phyloP scores from a whole-genome alignment of 2,888 invertebrate species.

The Clivina fossor region DNA sequence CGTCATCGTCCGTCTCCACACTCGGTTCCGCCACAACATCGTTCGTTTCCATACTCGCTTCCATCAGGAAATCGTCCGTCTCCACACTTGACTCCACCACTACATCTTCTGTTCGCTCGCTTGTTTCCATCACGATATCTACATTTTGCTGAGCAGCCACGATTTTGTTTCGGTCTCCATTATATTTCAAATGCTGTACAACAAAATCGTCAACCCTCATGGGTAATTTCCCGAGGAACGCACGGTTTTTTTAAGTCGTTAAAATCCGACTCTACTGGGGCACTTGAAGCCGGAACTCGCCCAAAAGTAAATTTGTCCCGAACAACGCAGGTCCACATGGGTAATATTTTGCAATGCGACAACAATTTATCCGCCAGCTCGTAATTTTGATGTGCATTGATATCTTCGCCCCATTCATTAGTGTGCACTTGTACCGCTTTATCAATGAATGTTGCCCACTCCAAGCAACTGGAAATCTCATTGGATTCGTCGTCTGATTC shows the following conservation, averaged over 20 bases:
- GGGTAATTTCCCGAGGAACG: not conserved
- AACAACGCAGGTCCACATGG: slow-evolving; percentile 8
- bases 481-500: no score
- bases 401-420: not conserved
- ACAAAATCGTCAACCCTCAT: slow-evolving; percentile 2
- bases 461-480: no score
- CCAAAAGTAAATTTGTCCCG: slow-evolving; percentile 7
- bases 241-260: slow-evolving; percentile 1
- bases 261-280: slow-evolving; percentile 2
- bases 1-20: no score
- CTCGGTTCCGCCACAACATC: no score
- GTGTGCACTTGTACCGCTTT: not conserved
- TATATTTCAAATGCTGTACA: not conserved
- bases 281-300: slow-evolving; percentile 5
- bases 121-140: no score
- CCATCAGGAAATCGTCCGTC: no score
- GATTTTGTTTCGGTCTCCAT: not conserved
- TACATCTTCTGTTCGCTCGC: no score
- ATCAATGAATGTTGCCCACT: not conserved
- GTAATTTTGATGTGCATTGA: not conserved
- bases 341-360: not conserved
- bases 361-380: not conserved
- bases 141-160: no score
- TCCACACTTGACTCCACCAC: no score
- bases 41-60: no score